Evolutionary conservation across 2,888 invertebrate species (phyloP), one percentile per base, ranked within the genome.

Genomic region (Lampropteryx suffumata): DNA sequence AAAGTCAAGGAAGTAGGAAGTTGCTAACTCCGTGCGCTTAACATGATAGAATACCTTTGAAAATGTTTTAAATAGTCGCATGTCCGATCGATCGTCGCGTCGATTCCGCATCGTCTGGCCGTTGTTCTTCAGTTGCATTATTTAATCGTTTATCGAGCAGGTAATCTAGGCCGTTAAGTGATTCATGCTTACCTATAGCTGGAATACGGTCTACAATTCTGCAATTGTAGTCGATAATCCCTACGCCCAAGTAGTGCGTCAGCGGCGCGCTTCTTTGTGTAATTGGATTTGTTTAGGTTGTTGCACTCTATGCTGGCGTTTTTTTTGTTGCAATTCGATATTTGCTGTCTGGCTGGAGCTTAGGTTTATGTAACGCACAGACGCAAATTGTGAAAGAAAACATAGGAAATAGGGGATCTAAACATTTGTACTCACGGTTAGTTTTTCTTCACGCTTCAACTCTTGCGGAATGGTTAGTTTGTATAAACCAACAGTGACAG

Each of bases 281-380:
- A 79, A 83, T 82, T 76, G 76, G 76, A 82, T 82, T 73, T 67
- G 66, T 66, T 71, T 71, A 68, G 74, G 74, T 73, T 76, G 65
- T 69, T 76, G 73, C 69, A 71, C 72, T 62, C 48, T 56, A 29
- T 53, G 50, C 33, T 43, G 21, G 37, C 42, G 46, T 33, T 46
- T 55, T n/a, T n/a, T 62, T 57, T 62, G 54, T 50, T 54, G 59
- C 52, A 35, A 62, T 56, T 54, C 48, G 56, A 59, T 58, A 59
- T 54, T 33, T 29, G 40, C 47, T 46, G 59, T 53, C 61, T 53
- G 44, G 26, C 27, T 27, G 44, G 32, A 14, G 35, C 24, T 37
- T 30, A 32, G 9, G 24, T 0, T 27, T 14, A 13, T 37, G 12
- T 45, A 36, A 32, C 32, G 10, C 17, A 10, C 39, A 2, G 2